These are phyloP conservation scores for Homarus gammarus DNA, from an alignment of 2,888 invertebrate species.

Conservation along the genomic window DNA sequence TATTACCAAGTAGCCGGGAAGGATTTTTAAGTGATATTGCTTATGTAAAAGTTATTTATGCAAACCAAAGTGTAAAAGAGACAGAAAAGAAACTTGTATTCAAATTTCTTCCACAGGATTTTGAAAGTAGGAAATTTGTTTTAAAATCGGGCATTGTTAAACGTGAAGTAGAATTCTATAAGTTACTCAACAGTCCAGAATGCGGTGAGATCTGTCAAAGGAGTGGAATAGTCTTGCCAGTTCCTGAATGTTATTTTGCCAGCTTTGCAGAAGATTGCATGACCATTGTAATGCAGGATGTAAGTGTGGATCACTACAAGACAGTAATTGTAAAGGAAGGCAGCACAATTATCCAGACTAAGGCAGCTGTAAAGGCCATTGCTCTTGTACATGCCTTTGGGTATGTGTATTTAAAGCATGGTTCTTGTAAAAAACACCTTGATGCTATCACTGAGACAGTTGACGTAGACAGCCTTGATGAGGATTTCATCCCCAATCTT, in stretches of 20 bases:
- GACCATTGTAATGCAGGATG: conserved; percentile 63
- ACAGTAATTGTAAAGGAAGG: conserved; percentile 66
- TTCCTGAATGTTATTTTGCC: conserved; percentile 67
- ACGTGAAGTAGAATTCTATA: conserved; percentile 70
- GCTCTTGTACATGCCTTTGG: conserved; percentile 70
- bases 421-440: neutral
- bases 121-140: conserved; percentile 31
- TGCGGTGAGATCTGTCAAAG: conserved; percentile 40
- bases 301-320: conserved; percentile 54
- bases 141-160: conserved; percentile 43
- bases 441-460: conserved; percentile 14
- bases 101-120: conserved; percentile 54
- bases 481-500: conserved; percentile 63
- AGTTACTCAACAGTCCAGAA: conserved; percentile 39
- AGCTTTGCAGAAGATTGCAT: conserved; percentile 36
- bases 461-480: conserved; percentile 51
- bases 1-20: conserved; percentile 34
- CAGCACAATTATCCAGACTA: conserved; percentile 60
- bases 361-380: conserved; percentile 51
- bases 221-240: conserved; percentile 35
- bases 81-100: conserved; percentile 36
- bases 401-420: conserved; percentile 40
- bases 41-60: conserved; percentile 27
- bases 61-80: conserved; percentile 4
- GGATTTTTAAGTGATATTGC: conserved; percentile 64